A percentile compares a stretch with the other conserved stretches of the same genome.
Evolutionary conservation across 2,113 vertebrate species (phyloP).

Genomic region (Sebastes fasciatus): DNA sequence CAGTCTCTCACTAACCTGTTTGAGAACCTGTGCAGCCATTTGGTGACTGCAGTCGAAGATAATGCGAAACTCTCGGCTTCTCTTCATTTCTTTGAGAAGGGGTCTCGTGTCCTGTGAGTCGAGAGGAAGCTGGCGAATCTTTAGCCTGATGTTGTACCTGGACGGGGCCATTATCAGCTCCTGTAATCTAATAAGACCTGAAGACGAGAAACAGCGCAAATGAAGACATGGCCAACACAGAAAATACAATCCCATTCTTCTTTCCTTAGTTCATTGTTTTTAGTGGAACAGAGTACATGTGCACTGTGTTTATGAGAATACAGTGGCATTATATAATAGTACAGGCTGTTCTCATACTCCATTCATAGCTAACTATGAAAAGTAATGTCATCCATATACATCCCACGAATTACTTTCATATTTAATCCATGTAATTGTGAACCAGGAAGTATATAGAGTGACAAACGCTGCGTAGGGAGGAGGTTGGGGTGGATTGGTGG

Average conservation of each 20-base stretch:
- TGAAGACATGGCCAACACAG: neutral
- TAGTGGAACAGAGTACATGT: neutral
- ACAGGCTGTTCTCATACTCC: too few relatives aligned
- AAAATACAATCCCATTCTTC: neutral
- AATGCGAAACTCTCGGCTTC: conserved; percentile 96
- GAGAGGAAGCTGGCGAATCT: conserved; percentile 96
- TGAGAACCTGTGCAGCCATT: conserved; percentile 98
- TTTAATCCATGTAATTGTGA: too few relatives aligned
- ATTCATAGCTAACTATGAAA: too few relatives aligned
- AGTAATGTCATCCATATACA: too few relatives aligned
- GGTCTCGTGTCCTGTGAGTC: conserved; percentile 92
- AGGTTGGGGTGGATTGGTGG: too few relatives aligned
- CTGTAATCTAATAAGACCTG: conserved; percentile 96
- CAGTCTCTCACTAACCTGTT: conserved; percentile 87
- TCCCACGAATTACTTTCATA: too few relatives aligned
- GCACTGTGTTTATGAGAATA: neutral
- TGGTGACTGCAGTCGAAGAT: conserved; percentile 98
- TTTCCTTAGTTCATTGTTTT: neutral
- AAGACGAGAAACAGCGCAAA: conserved; percentile 45
- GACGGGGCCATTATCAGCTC: conserved; percentile 99
- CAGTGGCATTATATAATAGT: neutral
- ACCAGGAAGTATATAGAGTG: too few relatives aligned
- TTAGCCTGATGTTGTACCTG: conserved; percentile 96
- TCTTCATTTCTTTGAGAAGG: conserved; percentile 98
- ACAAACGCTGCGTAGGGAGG: too few relatives aligned